phyloP scores from a whole-genome alignment of 2,888 invertebrate species.

The Drosophila hamatofila region DNA sequence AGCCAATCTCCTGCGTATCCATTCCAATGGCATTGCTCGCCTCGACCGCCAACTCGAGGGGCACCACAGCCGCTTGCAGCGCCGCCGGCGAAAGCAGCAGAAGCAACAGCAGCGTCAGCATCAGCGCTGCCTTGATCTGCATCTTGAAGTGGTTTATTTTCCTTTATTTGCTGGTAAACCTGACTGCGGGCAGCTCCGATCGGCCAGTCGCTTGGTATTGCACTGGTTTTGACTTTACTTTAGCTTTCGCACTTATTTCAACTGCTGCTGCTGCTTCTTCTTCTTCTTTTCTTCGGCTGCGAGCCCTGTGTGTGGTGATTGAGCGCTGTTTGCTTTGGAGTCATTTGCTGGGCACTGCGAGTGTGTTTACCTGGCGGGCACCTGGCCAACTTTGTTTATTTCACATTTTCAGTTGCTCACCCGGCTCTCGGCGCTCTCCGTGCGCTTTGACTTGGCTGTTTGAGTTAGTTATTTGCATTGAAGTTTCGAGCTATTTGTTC shows the following conservation, averaged over 20 bases:
- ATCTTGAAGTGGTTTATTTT: slow-evolving; percentile 29
- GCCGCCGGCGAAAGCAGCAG: slow-evolving; percentile 23
- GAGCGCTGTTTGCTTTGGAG: slow-evolving; percentile 64
- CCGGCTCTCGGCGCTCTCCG: slow-evolving; percentile 33
- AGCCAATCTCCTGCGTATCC: slow-evolving; percentile 62
- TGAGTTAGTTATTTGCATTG: slow-evolving; percentile 73
- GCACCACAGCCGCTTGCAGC: slow-evolving; percentile 46
- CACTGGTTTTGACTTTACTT: slow-evolving; percentile 59
- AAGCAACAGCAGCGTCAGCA: slow-evolving; percentile 11
- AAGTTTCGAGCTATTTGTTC: slow-evolving; percentile 39
- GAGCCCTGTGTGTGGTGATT: slow-evolving; percentile 48
- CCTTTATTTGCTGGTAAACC: background rate
- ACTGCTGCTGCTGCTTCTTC: slow-evolving; percentile 13
- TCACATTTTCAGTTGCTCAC: slow-evolving; percentile 20
- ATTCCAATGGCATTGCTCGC: slow-evolving; percentile 27
- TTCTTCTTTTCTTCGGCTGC: slow-evolving; percentile 30
- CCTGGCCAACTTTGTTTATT: slow-evolving; percentile 52
- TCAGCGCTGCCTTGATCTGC: slow-evolving; percentile 37
- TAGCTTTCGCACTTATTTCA: slow-evolving; percentile 65
- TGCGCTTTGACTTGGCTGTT: slow-evolving; percentile 56
- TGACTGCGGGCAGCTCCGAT: slow-evolving; percentile 38
- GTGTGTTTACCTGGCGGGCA: slow-evolving; percentile 49
- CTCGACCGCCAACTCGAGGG: slow-evolving; percentile 19
- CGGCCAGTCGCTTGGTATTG: slow-evolving; percentile 59
- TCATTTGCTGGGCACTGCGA: slow-evolving; percentile 17